Base-by-base conservation (phyloP, 2,888 invertebrate genomes). In the Tinea trinotella region DNA sequence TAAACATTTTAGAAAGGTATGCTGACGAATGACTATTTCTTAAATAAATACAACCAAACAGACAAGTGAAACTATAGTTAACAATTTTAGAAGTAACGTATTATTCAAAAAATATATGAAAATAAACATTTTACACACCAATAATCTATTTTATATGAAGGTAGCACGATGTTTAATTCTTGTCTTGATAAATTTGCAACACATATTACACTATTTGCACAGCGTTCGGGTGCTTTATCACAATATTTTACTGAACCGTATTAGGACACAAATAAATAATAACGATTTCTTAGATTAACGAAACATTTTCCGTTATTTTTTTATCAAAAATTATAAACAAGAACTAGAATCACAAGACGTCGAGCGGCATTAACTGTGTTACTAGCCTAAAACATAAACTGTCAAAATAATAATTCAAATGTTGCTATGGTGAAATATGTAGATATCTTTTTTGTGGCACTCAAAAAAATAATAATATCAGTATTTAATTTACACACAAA, bases 241-340 rank as follows among this genome's bases (percentile, higher is more conserved):
- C 40, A 40, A 40, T 40, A 40, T 40, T 13, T 24, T 24, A 10
- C 19, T 46, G 19, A 19, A 19, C 19, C 4, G 4, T 46, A 3
- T 18, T 46, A 46, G 13, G 13, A 12, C 13, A 6, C 13, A 20
- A 40, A 18, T 48, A 48, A 19, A 24, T 24, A 15, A 24, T 12
- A 50, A 50, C 10, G 13, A 70, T 76, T 74, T 76, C 74, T 70
- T 73, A 76, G 81, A 82, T 69, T 74, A 74, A 71, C 62, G 67
- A 64, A 62, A 61, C 74, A 78, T 80, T 77, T 80, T 80, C 74
- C 76, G 78, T 77, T 80, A 78, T 61, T 78, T 76, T 40, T 75
- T 75, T 71, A 67, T 66, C 70, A 74, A 53, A 80, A 78, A 76
- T 70, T 71, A 63, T 66, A 69, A 74, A 71, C 70, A 68, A 67